A percentile compares a stretch with the other conserved stretches of the same genome.
phyloP scores from a whole-genome alignment of 2,888 invertebrate genomes.

The Torymus auratus region DNA sequence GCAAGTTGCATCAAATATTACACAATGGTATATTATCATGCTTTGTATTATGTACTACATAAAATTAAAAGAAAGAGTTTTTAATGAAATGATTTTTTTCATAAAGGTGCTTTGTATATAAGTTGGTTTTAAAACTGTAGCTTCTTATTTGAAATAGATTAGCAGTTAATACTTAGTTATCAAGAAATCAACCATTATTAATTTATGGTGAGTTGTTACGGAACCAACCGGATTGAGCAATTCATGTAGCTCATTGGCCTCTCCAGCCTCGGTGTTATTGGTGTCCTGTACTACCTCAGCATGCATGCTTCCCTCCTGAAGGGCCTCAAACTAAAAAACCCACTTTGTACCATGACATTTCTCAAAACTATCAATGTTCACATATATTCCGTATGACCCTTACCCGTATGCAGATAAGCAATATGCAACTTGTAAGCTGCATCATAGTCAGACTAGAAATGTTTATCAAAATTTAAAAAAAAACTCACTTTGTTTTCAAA shows the following conservation, averaged over 20 bases:
- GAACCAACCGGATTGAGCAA: constrained; percentile 74
- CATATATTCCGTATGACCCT: constrained; percentile 17
- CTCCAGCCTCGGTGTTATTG: constrained; percentile 70
- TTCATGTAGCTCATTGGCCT: constrained; percentile 73
- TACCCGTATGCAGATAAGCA: constrained; percentile 38
- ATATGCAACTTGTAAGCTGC: constrained; percentile 51
- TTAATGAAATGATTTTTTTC: constrained; percentile 35
- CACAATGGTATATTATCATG: constrained; percentile 30
- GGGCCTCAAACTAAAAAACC: constrained; percentile 75
- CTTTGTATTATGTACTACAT: constrained; percentile 11
- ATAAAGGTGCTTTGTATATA: constrained; percentile 48
- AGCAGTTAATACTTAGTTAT: constrained; percentile 41
- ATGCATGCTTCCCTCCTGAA: constrained; percentile 75
- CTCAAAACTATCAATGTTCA: constrained; percentile 7
- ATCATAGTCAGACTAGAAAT: constrained; percentile 6
- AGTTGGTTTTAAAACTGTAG: constrained; percentile 20
- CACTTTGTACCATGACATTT: constrained; percentile 54
- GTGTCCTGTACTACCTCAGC: constrained; percentile 71
- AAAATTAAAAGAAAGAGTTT: constrained; percentile 25
- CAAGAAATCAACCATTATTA: constrained; percentile 55
- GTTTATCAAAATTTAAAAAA: no score
- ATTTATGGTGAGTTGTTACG: constrained; percentile 65
- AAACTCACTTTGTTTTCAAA: no score
- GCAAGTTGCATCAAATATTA: constrained; percentile 40
- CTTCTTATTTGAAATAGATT: constrained; percentile 21